phyloP scores from a whole-genome alignment of 2,888 invertebrate species.

The Melanophora roralis region DNA sequence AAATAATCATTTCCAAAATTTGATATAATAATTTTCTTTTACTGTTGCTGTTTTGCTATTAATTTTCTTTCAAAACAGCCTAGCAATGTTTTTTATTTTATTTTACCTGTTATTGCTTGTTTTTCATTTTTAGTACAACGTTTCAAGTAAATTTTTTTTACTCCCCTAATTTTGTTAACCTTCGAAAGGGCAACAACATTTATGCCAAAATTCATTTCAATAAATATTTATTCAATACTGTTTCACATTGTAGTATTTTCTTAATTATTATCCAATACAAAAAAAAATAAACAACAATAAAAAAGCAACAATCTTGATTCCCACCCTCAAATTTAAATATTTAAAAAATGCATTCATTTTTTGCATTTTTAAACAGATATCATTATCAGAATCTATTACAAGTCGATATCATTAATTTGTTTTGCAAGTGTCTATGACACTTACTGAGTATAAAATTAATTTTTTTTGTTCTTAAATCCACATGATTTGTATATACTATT shows the following conservation, averaged over 20 bases:
- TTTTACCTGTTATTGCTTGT: too few relatives aligned
- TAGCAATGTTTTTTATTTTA: too few relatives aligned
- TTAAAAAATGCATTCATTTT: slow-evolving; percentile 7
- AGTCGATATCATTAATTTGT: not conserved
- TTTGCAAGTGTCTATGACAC: not conserved
- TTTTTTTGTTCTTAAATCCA: too few relatives aligned
- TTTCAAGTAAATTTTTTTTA: too few relatives aligned
- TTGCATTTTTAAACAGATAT: not conserved
- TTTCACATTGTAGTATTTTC: slow-evolving; percentile 5
- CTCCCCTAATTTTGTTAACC: not conserved
- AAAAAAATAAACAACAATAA: not conserved
- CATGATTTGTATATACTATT: slow-evolving; percentile 4
- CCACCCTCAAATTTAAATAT: slow-evolving; percentile 21
- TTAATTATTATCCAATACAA: slow-evolving; percentile 5
- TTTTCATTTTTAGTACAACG: too few relatives aligned
- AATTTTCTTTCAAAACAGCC: too few relatives aligned
- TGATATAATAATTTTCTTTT: too few relatives aligned
- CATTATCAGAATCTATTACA: not conserved
- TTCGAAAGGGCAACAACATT: slow-evolving; percentile 6
- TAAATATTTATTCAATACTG: not conserved
- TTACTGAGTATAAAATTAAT: too few relatives aligned
- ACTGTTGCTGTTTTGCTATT: too few relatives aligned
- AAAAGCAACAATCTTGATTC: slow-evolving; percentile 19
- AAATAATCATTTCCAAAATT: too few relatives aligned
- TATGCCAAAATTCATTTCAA: not conserved